phyloP scores from a whole-genome alignment of 1,140 invertebrate genomes.

The Polypedilum pembai region DNA sequence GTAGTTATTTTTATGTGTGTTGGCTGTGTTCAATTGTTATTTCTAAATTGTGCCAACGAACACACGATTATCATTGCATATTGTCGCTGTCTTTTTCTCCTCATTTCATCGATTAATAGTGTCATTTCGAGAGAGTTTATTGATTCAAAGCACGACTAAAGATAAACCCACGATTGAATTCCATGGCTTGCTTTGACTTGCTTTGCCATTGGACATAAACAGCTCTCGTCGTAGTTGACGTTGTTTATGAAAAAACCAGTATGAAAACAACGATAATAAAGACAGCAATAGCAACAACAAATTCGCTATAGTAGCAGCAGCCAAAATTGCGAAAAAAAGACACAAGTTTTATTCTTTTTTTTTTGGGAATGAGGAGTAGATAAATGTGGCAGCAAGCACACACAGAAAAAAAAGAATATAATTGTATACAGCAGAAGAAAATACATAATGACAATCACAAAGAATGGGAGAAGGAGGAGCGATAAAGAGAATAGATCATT shows the following conservation, averaged over 20 bases:
- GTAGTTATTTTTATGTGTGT: background rate
- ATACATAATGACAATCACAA: background rate
- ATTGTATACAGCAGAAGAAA: background rate
- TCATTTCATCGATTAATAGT: slow-evolving; percentile 23
- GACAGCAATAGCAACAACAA: background rate
- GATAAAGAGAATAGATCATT: slow-evolving; percentile 26
- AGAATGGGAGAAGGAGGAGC: background rate
- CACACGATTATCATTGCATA: slow-evolving; percentile 12
- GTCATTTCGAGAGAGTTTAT: slow-evolving; percentile 11
- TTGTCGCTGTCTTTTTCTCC: background rate
- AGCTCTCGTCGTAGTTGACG: background rate
- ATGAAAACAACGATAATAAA: slow-evolving; percentile 1
- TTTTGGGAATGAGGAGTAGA: too few relatives aligned
- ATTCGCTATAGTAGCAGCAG: background rate
- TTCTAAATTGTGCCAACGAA: background rate
- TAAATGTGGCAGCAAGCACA: background rate
- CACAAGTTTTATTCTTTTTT: background rate
- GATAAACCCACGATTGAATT: slow-evolving; percentile 28
- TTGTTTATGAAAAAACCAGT: background rate
- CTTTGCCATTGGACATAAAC: background rate
- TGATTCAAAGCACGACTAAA: slow-evolving; percentile 12
- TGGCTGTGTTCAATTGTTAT: background rate
- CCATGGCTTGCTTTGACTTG: background rate
- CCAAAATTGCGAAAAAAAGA: background rate
- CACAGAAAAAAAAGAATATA: background rate